A percentile compares a stretch with the other conserved stretches of the same genome.
Conservation (phyloP, 2,797 vertebrate species). For the Taenioides sp. region DNA sequence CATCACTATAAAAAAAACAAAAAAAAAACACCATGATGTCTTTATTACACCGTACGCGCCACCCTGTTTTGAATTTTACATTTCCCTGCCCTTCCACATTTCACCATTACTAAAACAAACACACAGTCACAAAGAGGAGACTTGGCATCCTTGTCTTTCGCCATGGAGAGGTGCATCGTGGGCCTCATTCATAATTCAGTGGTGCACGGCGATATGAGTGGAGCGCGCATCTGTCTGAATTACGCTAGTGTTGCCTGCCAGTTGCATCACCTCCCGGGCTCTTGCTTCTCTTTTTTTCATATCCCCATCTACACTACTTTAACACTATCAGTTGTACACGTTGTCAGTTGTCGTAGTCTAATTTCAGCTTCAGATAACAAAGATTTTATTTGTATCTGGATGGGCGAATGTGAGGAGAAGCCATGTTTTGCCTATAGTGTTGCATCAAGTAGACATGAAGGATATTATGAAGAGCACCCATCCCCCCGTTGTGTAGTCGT, state of each 20-base stretch:
- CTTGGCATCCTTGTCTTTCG: constrained; percentile 32
- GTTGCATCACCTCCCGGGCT: constrained; percentile 76
- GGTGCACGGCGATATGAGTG: constrained; percentile 71
- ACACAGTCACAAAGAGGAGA: constrained; percentile 45
- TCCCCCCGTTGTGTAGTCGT: constrained; percentile 38
- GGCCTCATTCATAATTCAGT: constrained; percentile 79
- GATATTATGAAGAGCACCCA: constrained; percentile 62
- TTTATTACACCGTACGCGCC: constrained; percentile 26
- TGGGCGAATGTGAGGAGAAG: constrained; percentile 41
- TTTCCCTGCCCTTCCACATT: constrained; percentile 31
- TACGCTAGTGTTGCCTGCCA: constrained; percentile 71
- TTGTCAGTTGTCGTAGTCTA: constrained; percentile 59
- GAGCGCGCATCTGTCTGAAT: constrained; percentile 76
- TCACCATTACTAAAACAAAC: constrained; percentile 60
- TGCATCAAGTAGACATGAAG: constrained; percentile 40
- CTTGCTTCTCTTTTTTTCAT: constrained; percentile 46
- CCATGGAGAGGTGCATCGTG: constrained; percentile 52
- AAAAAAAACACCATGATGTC: constrained; percentile 21
- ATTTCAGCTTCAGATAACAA: constrained; percentile 72
- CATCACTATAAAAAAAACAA: not conserved
- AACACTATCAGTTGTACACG: constrained; percentile 68
- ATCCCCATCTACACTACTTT: constrained; percentile 46
- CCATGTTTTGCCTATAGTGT: constrained; percentile 38
- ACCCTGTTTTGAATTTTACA: constrained; percentile 15
- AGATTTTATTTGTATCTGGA: constrained; percentile 58